Evolutionary conservation across 2,888 invertebrate species (phyloP).

Genomic region (Heterodera filipjevi): DNA sequence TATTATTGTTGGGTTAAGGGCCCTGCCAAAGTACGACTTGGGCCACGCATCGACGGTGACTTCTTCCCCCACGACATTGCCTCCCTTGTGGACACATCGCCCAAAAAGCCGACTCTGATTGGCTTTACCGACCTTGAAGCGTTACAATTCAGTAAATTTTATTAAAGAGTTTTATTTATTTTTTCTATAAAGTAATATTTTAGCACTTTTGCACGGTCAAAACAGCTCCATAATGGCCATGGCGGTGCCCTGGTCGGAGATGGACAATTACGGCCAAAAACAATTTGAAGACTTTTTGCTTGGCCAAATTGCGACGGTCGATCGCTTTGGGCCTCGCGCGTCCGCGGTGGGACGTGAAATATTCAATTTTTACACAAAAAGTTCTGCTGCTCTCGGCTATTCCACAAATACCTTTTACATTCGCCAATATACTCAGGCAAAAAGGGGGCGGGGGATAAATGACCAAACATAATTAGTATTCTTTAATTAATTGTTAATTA

Average conservation of each 20-base stretch:
- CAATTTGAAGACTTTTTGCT: conserved; percentile 12
- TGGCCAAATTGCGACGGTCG: neutral
- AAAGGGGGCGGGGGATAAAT: neutral
- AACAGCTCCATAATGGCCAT: conserved; percentile 11
- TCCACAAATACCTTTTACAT: neutral
- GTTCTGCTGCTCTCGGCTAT: neutral
- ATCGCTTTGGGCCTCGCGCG: conserved; percentile 10
- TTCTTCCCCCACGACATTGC: conserved; percentile 19
- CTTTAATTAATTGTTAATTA: neutral
- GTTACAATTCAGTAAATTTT: conserved; percentile 14
- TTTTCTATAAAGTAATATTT: neutral
- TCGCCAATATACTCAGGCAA: conserved; percentile 12
- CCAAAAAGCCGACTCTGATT: conserved; percentile 13
- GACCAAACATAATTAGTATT: neutral
- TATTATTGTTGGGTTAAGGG: neutral
- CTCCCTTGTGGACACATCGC: neutral
- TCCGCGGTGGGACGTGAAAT: conserved; percentile 10
- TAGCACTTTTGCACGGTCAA: conserved; percentile 1
- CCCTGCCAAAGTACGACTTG: conserved; percentile 3
- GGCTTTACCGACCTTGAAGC: conserved; percentile 21
- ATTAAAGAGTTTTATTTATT: neutral
- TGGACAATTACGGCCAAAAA: neutral
- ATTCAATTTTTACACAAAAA: conserved; percentile 19
- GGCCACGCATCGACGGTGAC: conserved; percentile 23
- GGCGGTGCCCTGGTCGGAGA: conserved; percentile 10